These are phyloP conservation scores for Umimayanthus chanpuru DNA, from an alignment of 92 coral and sea anemone species.

Conservation along the genomic window DNA sequence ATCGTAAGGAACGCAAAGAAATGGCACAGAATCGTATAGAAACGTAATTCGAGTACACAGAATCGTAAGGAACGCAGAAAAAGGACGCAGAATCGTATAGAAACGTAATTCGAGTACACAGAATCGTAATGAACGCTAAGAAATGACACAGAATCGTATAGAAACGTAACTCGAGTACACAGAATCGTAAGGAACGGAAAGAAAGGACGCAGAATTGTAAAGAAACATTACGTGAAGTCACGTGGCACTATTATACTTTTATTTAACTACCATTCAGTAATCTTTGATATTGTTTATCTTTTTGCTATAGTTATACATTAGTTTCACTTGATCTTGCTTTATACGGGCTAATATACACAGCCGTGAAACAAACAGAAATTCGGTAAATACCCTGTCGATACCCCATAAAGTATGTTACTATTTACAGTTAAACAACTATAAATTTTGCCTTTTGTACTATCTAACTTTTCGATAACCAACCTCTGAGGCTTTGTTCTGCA, in stretches of 20 bases:
- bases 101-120: too few relatives aligned
- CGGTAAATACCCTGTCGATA: constrained; percentile 2
- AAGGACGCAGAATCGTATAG: too few relatives aligned
- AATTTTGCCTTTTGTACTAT: not conserved
- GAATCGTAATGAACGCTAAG: too few relatives aligned
- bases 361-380: not conserved
- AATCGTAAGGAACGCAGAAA: too few relatives aligned
- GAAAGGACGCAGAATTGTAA: too few relatives aligned
- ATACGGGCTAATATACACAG: not conserved
- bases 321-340: not conserved
- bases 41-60: too few relatives aligned
- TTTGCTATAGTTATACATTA: not conserved
- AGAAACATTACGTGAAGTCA: not conserved
- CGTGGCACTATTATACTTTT: not conserved
- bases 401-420: not conserved
- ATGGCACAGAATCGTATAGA: too few relatives aligned
- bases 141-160: too few relatives aligned
- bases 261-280: not conserved
- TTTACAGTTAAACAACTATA: constrained; percentile 1
- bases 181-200: too few relatives aligned
- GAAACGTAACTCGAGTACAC: too few relatives aligned
- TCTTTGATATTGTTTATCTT: not conserved
- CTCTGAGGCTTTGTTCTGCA: not conserved
- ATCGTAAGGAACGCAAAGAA: too few relatives aligned
- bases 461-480: not conserved